Conservation (phyloP, 2,113 vertebrate species). For the Toxotes chatareus region DNA sequence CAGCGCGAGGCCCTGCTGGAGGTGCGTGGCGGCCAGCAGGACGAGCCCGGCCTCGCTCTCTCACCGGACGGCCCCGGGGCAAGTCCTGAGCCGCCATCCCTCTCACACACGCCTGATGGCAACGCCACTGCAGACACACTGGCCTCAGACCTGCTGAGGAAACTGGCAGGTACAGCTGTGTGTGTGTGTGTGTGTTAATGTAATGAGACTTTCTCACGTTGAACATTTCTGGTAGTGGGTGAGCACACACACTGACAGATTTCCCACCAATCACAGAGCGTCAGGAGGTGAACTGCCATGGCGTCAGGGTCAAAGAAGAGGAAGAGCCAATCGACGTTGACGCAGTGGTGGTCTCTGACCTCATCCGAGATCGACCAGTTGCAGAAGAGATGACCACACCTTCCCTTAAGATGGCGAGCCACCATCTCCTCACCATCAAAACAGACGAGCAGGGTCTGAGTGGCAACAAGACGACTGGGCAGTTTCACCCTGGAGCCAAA, state of each 20-base stretch:
- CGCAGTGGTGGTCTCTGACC: background rate
- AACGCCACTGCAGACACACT: slow-evolving; percentile 54
- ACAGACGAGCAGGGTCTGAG: slow-evolving; percentile 40
- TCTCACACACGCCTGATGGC: slow-evolving; percentile 71
- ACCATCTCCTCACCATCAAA: slow-evolving; percentile 47
- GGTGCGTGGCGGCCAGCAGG: slow-evolving; percentile 64
- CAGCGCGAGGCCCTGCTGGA: slow-evolving; percentile 14
- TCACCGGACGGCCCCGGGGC: slow-evolving; percentile 80
- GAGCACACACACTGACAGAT: background rate
- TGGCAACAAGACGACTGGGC: background rate
- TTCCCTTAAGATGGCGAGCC: background rate
- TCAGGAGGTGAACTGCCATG: slow-evolving; percentile 59
- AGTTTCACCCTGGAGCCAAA: slow-evolving; percentile 43
- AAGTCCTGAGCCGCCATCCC: slow-evolving; percentile 75
- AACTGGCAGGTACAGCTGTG: slow-evolving; percentile 72
- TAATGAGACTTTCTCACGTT: background rate
- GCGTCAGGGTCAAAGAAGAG: slow-evolving; percentile 74
- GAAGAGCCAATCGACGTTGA: slow-evolving; percentile 73
- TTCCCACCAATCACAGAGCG: slow-evolving; percentile 67
- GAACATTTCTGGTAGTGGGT: no score
- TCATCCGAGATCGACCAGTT: slow-evolving; percentile 21
- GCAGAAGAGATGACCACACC: slow-evolving; percentile 4
- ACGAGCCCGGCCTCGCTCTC: slow-evolving; percentile 77
- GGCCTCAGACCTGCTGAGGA: slow-evolving; percentile 78
- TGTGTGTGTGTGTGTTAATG: slow-evolving; percentile 27